Base-by-base conservation (phyloP, 2,888 invertebrate species). In the Isoperla grammatica region DNA sequence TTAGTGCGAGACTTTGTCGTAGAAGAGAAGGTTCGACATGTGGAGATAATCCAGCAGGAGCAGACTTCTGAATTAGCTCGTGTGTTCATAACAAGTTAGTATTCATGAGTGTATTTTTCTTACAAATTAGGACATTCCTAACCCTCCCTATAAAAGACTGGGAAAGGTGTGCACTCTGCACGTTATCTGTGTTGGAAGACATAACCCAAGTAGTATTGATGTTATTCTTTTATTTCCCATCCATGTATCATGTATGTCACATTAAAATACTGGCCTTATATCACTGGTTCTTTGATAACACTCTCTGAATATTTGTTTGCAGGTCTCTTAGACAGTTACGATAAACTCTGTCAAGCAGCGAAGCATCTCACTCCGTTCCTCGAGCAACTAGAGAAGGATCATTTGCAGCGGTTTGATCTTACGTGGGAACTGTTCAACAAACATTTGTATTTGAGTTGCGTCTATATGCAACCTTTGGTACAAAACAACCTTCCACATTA, bases 341-440 rank as follows among this genome's bases (percentile, higher is more conserved):
- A 80, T 67, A 81, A 81, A 63, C 75, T 85, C 64, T 79, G 84
- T 68, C 73, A 77, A 46, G 84, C 84, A 53, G 81, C 84, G 23
- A 76, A 77, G 64, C 78, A 79, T 65, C 75, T 84, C 66, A 75
- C 81, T 49, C 78, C 80, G 57, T 75, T 83, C 67, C 75, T 86
- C 57, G 75, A 78, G 63, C 81, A 82, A 61, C 72, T 86, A 69
- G 83, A 85, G 71, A 74, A 75, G 59, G 78, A 81, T 63, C 80
- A 84, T 69, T 73, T 84, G 64, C 79, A 79, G 64, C 79, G 79
- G 67, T 84, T 84, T 68, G 79, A 81, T 67, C 76, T 86, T 49
- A 82, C 82, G 5, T 86, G 86, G 85, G 81, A 82, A 67, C 76
- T 82, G 67, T 80, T 85, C 63, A 84, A 85, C 73, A 83, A 84